Conservation (phyloP, 35 echinoderm and acorn worm genomes). For the Anneissia japonica region DNA sequence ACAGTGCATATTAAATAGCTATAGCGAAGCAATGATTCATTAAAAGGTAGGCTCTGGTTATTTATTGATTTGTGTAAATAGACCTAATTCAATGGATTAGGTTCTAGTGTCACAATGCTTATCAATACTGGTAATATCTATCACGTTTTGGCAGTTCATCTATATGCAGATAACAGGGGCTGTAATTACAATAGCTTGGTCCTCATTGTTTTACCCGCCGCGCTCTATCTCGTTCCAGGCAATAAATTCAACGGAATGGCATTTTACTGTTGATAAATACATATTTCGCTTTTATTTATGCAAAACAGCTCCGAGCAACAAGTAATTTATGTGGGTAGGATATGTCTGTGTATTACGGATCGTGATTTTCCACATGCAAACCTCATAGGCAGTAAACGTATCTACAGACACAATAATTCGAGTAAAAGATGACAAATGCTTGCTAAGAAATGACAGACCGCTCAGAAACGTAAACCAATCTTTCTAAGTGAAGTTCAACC, state of each 20-base stretch:
- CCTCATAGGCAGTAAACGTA: not conserved
- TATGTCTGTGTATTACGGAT: not conserved
- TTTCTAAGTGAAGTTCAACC: not conserved
- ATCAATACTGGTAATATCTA: not conserved
- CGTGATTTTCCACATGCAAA: not conserved
- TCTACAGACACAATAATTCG: not conserved
- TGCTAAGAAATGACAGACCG: not conserved
- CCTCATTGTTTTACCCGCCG: too few relatives aligned
- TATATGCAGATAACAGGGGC: not conserved
- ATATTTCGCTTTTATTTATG: not conserved
- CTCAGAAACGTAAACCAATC: not conserved
- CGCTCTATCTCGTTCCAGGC: too few relatives aligned
- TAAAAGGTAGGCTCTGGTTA: not conserved
- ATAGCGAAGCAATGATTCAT: not conserved
- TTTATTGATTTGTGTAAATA: not conserved
- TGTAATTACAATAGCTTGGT: too few relatives aligned
- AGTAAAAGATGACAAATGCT: not conserved
- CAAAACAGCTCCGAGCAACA: not conserved
- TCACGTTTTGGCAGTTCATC: not conserved
- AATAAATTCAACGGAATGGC: not conserved
- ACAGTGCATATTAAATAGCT: not conserved
- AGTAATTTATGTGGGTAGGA: not conserved
- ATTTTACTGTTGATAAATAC: not conserved
- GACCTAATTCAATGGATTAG: not conserved
- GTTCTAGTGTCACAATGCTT: not conserved